Base-by-base conservation (phyloP, 2,888 invertebrate species). In the Mimas tiliae region DNA sequence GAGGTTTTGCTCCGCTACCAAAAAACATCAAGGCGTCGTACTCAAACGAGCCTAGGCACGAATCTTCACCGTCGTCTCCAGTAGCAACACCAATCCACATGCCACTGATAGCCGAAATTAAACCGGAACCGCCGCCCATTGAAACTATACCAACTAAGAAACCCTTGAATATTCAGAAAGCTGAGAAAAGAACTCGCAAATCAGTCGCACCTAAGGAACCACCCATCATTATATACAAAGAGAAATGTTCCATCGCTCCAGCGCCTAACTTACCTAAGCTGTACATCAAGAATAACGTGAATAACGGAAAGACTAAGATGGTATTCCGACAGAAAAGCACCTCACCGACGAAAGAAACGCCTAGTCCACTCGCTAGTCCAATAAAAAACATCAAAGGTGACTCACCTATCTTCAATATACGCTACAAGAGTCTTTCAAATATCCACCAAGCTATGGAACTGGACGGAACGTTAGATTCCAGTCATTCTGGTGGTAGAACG, bases 81-180 rank as follows among this genome's bases (percentile, higher is more conserved):
- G 95, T 85, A 16, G 94, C 88, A 1, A 95, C 88, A 69, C 95
- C 93, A 69, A 95, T 94, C 14, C 94, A 94, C 73, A 93, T 94
- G 91, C 94, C 94, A 65, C 70, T 94, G 47, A 92, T 94, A 72
- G 88, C 91, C 14, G 95, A 95, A 88, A 94, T 94, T 63, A 96
- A 97, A 89, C 98, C 98, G 65, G 97, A 97, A 91, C 98, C 98
- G 64, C 98, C 98, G 48, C 98, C 98, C 12, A 97, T 98, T 79
- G 98, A 98, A 91, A 98, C 98, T 0, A 98, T 98, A 78, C 98
- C 98, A 0, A 96, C 97, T 50, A 97, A 97, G 86, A 97, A 97
- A 86, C 94, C 96, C 21, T 73, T 92, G 0, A 90, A 91, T 76
- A 75, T 82, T 1, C 93, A 90, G 73, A 94, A 95, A 82, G 95